A percentile compares a stretch with the other conserved stretches of the same genome.
Conservation (phyloP, 2,888 invertebrate species). For the Eristalinus sepulchralis region DNA sequence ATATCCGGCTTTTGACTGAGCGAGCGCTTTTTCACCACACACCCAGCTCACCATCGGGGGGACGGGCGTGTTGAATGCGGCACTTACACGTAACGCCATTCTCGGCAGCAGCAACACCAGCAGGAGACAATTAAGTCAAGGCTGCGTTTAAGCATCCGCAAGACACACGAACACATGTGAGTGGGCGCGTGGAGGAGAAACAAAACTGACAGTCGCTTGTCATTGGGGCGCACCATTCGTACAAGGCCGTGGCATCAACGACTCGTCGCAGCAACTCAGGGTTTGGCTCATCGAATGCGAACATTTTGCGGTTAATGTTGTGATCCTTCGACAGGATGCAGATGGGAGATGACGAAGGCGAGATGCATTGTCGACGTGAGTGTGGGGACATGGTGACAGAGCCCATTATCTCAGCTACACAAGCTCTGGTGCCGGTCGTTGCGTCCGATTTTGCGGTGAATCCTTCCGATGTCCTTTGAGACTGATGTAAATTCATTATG, state of each 20-base stretch:
- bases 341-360: background rate
- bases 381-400: background rate
- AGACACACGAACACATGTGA: constrained; percentile 3
- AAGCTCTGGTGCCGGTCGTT: background rate
- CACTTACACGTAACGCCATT: constrained; percentile 15
- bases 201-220: constrained; percentile 58
- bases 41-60: background rate
- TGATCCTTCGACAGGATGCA: background rate
- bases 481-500: constrained; percentile 50
- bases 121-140: constrained; percentile 41
- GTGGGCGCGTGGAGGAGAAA: constrained; percentile 10
- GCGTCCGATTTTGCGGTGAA: background rate
- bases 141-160: constrained; percentile 60
- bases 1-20: constrained; percentile 8
- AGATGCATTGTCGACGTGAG: background rate
- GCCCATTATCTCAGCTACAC: background rate
- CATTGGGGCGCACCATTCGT: constrained; percentile 23
- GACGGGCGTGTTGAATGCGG: constrained; percentile 44
- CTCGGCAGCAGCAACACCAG: background rate
- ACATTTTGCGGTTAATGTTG: constrained; percentile 7
- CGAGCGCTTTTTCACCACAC: constrained; percentile 23
- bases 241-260: background rate
- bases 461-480: background rate
- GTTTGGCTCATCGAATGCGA: constrained; percentile 15
- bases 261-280: background rate